Evolutionary conservation across 1,140 invertebrate species (phyloP), one percentile per base, ranked within the genome.

Genomic region (Ostrea edulis): DNA sequence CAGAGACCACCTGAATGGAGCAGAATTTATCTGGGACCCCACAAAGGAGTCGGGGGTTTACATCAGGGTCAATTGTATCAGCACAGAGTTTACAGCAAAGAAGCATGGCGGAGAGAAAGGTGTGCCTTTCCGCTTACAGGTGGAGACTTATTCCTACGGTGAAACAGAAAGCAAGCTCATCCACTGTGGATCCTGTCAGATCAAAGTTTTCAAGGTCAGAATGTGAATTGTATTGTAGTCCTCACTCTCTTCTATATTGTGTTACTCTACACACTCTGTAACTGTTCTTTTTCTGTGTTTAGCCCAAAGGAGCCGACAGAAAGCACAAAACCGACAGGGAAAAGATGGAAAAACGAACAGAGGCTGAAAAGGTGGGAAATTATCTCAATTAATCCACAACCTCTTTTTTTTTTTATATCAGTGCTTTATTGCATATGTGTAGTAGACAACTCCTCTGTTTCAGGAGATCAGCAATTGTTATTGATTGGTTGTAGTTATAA

Each of bases 101-200:
- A 99, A 99, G 94, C 98, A 99, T 95, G 98, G 98, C 51, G 98
- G 98, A 5, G 98, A 99, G 95, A 99, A 99, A 94, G 98, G 98
- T 8, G 98, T 99, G 14, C 98, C 98, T 51, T 99, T 99, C 95
- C 96, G 98, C 29, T 97, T 99, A 89, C 98, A 99, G 95, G 97
- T 99, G 25, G 95, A 96, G 84, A 95, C 95, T 0, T 95, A 94
- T 94, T 95, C 97, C 83, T 96, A 96, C 90, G 92, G 91, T n/a
- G 94, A 95, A 82, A 91, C 91, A 4, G 90, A 92, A 3, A 87
- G 90, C 87, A 94, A 93, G 90, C 95, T 97, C 51, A 95, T 99
- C 0, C 98, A 99, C 94, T 97, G 97, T 35, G 98, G 97, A 53
- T 98, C 98, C 22, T 99, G 98, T 93, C 98, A 99, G 95, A 97